phyloP scores from a whole-genome alignment of 2,797 vertebrate species.

The Urosaurus nigricauda region DNA sequence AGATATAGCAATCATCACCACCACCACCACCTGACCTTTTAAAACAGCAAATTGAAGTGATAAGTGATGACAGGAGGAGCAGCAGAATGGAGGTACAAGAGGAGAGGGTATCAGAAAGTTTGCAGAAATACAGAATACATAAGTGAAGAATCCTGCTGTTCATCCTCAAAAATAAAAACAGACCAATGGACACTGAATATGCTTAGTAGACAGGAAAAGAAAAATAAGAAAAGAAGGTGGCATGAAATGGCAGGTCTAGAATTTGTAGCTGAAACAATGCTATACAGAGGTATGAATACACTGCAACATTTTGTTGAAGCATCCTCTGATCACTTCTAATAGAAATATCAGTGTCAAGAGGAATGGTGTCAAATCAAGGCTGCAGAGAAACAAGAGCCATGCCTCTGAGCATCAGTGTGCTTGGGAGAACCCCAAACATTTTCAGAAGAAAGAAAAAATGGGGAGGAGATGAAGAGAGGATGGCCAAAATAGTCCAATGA shows the following conservation, averaged over 20 bases:
- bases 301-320: not conserved
- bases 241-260: not conserved
- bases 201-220: not conserved
- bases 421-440: not conserved
- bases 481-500: not conserved
- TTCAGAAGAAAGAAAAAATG: not conserved
- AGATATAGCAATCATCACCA: not conserved
- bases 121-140: not conserved
- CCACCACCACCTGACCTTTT: not conserved
- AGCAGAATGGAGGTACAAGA: not conserved
- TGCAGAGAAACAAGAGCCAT: not conserved
- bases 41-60: not conserved
- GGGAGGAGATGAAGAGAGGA: not conserved
- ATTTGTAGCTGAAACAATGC: not conserved
- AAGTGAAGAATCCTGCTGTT: too few relatives aligned
- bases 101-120: not conserved
- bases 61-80: not conserved
- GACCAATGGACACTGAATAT: not conserved
- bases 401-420: not conserved
- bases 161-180: not conserved
- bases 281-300: not conserved
- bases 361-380: not conserved
- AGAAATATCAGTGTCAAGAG: not conserved
- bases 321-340: not conserved
- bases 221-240: not conserved